Evolutionary conservation across 2,888 invertebrate genomes (phyloP).

Genomic region (Tinea semifulvella): DNA sequence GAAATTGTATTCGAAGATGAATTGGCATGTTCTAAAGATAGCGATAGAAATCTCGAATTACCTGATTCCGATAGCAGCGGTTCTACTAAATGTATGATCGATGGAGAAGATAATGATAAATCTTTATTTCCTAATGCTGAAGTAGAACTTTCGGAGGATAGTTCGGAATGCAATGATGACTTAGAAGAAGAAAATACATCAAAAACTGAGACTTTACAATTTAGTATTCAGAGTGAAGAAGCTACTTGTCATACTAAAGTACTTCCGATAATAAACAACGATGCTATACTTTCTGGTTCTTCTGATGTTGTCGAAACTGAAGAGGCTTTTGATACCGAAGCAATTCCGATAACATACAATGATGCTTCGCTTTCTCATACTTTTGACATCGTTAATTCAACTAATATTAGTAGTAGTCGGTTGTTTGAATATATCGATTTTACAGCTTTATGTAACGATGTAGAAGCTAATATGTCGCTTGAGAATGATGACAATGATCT

Average conservation of each 20-base stretch:
- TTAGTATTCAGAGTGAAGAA: too few relatives aligned
- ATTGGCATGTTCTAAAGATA: constrained; percentile 52
- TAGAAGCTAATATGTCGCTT: constrained; percentile 26
- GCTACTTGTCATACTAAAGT: too few relatives aligned
- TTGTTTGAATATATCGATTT: constrained; percentile 50
- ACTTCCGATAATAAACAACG: too few relatives aligned
- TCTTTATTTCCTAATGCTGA: constrained; percentile 52
- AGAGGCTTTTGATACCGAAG: constrained; percentile 42
- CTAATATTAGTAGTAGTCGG: constrained; percentile 16
- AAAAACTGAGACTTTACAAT: not conserved
- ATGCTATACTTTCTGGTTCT: too few relatives aligned
- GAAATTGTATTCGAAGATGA: constrained; percentile 60
- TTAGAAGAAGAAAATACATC: constrained; percentile 13
- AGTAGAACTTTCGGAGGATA: constrained; percentile 48
- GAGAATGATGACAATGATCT: constrained; percentile 47
- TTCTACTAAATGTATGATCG: constrained; percentile 55
- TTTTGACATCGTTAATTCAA: constrained; percentile 32
- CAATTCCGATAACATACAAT: constrained; percentile 33
- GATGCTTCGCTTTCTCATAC: constrained; percentile 53
- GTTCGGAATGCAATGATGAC: constrained; percentile 31
- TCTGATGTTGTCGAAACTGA: too few relatives aligned
- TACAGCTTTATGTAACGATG: constrained; percentile 48
- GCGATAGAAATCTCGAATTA: constrained; percentile 45
- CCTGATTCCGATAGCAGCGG: constrained; percentile 46
- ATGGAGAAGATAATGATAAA: constrained; percentile 29